Percentiles rank a stretch among this genome's conserved stretches.
These are phyloP conservation scores for Piprites chloris DNA, from an alignment of 2,113 vertebrate genomes.

Conservation along the genomic window DNA sequence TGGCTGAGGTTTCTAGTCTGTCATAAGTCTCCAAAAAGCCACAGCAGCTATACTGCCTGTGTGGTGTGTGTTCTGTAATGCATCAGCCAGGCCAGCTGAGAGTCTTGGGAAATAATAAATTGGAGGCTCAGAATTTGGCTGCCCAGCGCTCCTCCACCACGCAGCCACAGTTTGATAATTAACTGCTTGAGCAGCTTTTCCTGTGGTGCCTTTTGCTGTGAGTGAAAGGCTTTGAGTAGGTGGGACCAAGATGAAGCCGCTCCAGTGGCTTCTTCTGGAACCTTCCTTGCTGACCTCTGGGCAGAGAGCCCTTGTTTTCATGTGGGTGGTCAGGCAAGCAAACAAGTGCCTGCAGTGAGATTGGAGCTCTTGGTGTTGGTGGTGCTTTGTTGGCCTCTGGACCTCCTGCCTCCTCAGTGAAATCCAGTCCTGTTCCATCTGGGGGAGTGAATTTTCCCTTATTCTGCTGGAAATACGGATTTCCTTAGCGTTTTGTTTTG, in stretches of 20 bases:
- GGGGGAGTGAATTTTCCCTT: background rate
- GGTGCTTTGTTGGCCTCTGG: background rate
- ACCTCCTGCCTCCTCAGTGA: background rate
- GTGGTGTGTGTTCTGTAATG: background rate
- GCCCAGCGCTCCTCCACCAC: background rate
- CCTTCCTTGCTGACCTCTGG: background rate
- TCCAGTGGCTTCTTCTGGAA: background rate
- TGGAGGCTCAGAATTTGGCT: background rate
- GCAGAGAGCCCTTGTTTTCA: background rate
- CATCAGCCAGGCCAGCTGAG: background rate
- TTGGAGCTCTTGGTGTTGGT: background rate
- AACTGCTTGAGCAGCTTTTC: background rate
- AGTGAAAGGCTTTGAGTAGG: background rate
- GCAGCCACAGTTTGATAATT: background rate
- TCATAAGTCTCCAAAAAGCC: rapidly evolving
- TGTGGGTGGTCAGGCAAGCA: background rate
- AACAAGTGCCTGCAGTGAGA: background rate
- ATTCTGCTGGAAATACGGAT: background rate
- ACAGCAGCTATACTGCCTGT: rapidly evolving
- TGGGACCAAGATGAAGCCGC: background rate
- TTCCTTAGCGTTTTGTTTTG: background rate
- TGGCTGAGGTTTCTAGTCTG: background rate
- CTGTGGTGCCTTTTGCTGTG: background rate
- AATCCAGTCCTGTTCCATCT: background rate
- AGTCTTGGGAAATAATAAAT: background rate